These are phyloP conservation scores for Eristalis pertinax DNA, from an alignment of 2,888 invertebrate genomes.

Conservation along the genomic window DNA sequence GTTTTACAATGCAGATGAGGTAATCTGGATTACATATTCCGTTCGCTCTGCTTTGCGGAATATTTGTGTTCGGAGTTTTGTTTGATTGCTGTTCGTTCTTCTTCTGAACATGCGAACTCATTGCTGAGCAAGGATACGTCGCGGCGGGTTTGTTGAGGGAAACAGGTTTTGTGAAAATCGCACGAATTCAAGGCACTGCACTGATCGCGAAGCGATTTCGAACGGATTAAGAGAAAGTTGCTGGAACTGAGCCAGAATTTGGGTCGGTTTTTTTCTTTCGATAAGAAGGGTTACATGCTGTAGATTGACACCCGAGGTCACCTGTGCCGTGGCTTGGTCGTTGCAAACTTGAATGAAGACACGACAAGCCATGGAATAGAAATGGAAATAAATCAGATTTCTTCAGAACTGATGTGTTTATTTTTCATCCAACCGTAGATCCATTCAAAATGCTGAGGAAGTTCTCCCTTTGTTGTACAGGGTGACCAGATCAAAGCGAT, in stretches of 20 bases:
- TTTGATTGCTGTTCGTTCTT: neutral
- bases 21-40: conserved; percentile 56
- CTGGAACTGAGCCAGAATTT: neutral
- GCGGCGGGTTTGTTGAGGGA: neutral
- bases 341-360: too few species aligned
- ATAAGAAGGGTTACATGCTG: too few species aligned
- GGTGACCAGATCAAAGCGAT: too few species aligned
- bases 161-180: neutral
- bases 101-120: conserved; percentile 40
- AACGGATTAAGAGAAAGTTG: neutral
- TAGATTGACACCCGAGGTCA: too few species aligned
- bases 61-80: conserved; percentile 21
- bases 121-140: neutral
- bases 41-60: conserved; percentile 2
- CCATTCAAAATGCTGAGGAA: too few species aligned
- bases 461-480: too few species aligned
- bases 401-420: too few species aligned
- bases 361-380: too few species aligned
- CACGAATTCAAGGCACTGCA: neutral
- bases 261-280: neutral
- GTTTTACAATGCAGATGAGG: conserved; percentile 69
- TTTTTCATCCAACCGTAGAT: too few species aligned
- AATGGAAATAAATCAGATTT: too few species aligned
- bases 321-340: too few species aligned
- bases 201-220: too few species aligned